Evolutionary conservation across 92 coral and sea anemone genomes (phyloP), one percentile per base, ranked within the genome.

Genomic region (Bergia sp.): DNA sequence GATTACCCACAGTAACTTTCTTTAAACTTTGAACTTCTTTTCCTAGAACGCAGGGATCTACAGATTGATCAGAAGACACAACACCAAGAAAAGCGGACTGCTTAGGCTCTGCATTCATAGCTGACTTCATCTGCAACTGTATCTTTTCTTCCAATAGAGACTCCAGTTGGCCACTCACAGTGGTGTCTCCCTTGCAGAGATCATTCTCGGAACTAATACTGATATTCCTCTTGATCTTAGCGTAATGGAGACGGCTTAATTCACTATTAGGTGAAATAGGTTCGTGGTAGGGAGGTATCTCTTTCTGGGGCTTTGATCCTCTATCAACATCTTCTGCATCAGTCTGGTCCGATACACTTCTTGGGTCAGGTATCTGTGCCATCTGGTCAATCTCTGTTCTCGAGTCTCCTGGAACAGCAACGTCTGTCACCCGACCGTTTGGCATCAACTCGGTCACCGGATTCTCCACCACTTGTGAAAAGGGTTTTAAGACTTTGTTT

Each of bases 221-320:
- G 38, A 83, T 78, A 45, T 83, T 83, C 50, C 87, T 83, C 77
- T 83, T 83, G 65, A 83, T 83, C 40, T 73, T 37, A 10, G 87
- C 87, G 41, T 67, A 83, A 72, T 83, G 77, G 23, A 83, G 87
- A 43, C 39, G 87, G 41, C 64, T 44, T 21, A 65, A 67, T 83
- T 83, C 87, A 42, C 44, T 83, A 3, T 73, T 67, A 7, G 87
- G 61, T 15, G 87, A 36, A 23, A 83, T 15, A 10, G 78, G 87
- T 53, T 83, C 76, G 78, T 83, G 77, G 77, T 42, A 69, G 9
- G 87, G 77, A 1, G 87, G 29, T 43, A 69, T 37, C 40, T 83
- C 87, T 23, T 83, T 78, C 7, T 29, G 40, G 41, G 64, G 29
- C 78, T 67, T 83, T 15, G 23, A 11, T 41, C 58, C 40, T 16